Conservation (phyloP, 2,888 invertebrate species). For the Pseudolycoriella hygida region DNA sequence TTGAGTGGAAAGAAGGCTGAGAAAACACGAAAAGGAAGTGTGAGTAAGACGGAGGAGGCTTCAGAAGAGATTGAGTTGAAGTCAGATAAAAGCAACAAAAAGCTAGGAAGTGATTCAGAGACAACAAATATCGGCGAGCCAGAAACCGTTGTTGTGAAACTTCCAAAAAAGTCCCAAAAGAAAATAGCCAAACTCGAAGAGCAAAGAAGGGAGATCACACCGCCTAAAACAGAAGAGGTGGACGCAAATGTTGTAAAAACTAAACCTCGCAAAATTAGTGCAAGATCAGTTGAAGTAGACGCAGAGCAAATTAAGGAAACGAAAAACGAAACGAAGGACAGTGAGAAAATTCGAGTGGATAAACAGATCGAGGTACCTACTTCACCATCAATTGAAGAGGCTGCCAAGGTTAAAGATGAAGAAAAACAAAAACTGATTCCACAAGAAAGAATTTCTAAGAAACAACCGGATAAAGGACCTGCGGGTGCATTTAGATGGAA, state of each 20-base stretch:
- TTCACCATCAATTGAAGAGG: no score
- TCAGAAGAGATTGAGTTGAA: not conserved
- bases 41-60: not conserved
- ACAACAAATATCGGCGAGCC: not conserved
- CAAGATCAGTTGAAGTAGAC: not conserved
- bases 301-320: no score
- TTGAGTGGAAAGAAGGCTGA: not conserved
- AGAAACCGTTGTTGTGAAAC: not conserved
- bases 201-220: not conserved
- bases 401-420: no score
- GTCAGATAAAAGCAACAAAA: not conserved
- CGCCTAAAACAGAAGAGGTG: not conserved
- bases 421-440: no score
- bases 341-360: no score
- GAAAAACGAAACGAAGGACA: no score
- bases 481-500: no score
- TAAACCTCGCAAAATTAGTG: not conserved
- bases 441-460: no score
- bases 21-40: not conserved
- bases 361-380: no score
- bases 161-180: constrained; percentile 4
- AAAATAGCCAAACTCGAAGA: not conserved
- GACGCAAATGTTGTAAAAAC: not conserved
- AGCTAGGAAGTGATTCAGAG: not conserved
- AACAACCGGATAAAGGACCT: no score